Evolutionary conservation across 2,888 invertebrate species (phyloP).

Genomic region (Melanotus villosus): DNA sequence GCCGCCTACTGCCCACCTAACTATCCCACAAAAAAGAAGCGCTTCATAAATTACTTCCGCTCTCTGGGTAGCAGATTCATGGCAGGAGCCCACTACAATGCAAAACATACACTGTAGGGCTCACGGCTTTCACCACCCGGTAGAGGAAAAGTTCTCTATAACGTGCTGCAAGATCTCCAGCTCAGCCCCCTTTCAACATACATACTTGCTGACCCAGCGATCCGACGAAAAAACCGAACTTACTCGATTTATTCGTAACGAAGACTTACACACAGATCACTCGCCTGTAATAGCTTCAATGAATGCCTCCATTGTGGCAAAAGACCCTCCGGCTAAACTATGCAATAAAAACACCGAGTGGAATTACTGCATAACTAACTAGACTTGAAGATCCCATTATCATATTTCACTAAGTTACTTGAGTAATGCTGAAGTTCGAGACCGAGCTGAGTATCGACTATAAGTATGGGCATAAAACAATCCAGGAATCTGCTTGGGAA

Average conservation of each 20-base stretch:
- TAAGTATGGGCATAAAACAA: too few species aligned
- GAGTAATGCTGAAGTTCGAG: too few species aligned
- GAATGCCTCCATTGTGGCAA: not conserved
- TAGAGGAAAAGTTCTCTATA: slow-evolving; percentile 1
- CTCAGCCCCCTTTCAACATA: slow-evolving; percentile 6
- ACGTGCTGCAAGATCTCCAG: slow-evolving; percentile 11
- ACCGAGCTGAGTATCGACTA: too few species aligned
- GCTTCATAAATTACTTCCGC: not conserved
- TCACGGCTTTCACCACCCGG: slow-evolving; percentile 7
- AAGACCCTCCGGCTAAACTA: not conserved
- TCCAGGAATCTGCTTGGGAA: slow-evolving; percentile 16
- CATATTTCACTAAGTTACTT: too few species aligned
- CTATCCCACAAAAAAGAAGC: slow-evolving; percentile 8
- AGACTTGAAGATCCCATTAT: slow-evolving; percentile 2
- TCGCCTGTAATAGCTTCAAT: not conserved
- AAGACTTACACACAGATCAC: slow-evolving; percentile 7
- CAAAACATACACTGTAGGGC: slow-evolving; percentile 6
- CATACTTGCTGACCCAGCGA: not conserved
- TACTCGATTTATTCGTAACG: slow-evolving; percentile 21
- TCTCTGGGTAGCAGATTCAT: not conserved
- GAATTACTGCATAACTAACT: not conserved
- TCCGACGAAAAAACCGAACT: not conserved
- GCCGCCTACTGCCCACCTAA: slow-evolving; percentile 14
- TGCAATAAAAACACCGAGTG: slow-evolving; percentile 11
- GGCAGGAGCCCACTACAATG: slow-evolving; percentile 5